A percentile compares a stretch with the other conserved stretches of the same genome.
phyloP scores from a whole-genome alignment of 1,140 invertebrate genomes.

The Heliothis subflexa region DNA sequence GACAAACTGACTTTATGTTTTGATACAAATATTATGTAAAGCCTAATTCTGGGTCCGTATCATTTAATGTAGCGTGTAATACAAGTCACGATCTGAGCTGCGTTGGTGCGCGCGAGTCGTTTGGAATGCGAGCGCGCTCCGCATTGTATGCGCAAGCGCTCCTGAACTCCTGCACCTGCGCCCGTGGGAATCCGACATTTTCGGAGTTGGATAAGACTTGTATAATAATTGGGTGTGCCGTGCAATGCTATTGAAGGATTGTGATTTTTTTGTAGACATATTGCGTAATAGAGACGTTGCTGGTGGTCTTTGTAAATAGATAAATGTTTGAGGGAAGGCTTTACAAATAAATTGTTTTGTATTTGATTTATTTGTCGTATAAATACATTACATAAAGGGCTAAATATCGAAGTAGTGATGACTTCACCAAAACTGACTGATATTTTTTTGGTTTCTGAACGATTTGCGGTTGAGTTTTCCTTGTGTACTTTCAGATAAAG shows the following conservation, averaged over 20 bases:
- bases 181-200: slow-evolving; percentile 54
- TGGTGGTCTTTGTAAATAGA: slow-evolving; percentile 30
- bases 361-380: no score
- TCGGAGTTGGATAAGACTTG: slow-evolving; percentile 24
- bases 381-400: no score
- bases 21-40: slow-evolving; percentile 18
- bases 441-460: no score
- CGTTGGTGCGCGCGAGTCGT: slow-evolving; percentile 23
- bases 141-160: slow-evolving; percentile 43
- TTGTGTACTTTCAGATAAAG: no score
- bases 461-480: no score
- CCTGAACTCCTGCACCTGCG: slow-evolving; percentile 36
- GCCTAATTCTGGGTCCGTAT: slow-evolving; percentile 12
- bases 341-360: no score
- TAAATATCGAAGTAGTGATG: no score
- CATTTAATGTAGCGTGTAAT: slow-evolving; percentile 42
- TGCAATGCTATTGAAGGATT: slow-evolving; percentile 11
- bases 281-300: slow-evolving; percentile 53
- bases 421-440: no score
- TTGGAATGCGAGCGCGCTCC: slow-evolving; percentile 48
- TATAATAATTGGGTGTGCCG: slow-evolving; percentile 23
- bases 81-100: slow-evolving; percentile 48
- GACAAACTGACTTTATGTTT: no score
- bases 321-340: not conserved
- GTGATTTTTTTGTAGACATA: slow-evolving; percentile 8